Conservation (phyloP, 2,113 vertebrate species). For the Psittacus erithacus region DNA sequence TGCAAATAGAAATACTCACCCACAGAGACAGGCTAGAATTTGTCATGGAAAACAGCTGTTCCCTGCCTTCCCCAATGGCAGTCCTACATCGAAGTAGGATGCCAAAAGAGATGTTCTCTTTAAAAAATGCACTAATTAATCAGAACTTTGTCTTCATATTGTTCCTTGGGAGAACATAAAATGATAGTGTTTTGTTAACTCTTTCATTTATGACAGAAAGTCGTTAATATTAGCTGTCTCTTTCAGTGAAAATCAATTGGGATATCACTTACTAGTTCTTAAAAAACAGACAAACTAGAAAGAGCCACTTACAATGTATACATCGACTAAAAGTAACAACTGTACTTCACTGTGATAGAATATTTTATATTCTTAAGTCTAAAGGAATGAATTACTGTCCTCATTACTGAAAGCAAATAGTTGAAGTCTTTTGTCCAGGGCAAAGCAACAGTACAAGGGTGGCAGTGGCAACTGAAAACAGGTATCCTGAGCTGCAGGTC, state of each 20-base stretch:
- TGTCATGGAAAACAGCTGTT: constrained; percentile 53
- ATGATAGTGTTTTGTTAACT: not conserved
- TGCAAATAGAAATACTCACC: constrained; percentile 41
- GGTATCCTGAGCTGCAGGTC: not conserved
- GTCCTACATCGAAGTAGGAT: not conserved
- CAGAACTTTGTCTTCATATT: not conserved
- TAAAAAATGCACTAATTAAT: not conserved
- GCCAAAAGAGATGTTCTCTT: not conserved
- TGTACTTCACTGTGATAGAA: not conserved
- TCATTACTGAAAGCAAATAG: not conserved
- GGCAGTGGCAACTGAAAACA: not conserved
- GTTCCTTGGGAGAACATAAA: not conserved
- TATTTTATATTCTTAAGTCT: not conserved
- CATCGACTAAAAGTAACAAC: not conserved
- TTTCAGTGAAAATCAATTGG: not conserved
- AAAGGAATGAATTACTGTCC: not conserved
- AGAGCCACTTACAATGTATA: not conserved
- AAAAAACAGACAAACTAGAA: not conserved
- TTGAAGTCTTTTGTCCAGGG: not conserved
- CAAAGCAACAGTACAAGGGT: not conserved
- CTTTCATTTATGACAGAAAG: not conserved
- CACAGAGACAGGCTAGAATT: constrained; percentile 17
- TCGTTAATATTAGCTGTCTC: not conserved
- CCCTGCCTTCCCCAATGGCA: not conserved
- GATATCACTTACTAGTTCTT: not conserved